Conservation (phyloP, 2,113 vertebrate species). For the Phainopepla nitens region DNA sequence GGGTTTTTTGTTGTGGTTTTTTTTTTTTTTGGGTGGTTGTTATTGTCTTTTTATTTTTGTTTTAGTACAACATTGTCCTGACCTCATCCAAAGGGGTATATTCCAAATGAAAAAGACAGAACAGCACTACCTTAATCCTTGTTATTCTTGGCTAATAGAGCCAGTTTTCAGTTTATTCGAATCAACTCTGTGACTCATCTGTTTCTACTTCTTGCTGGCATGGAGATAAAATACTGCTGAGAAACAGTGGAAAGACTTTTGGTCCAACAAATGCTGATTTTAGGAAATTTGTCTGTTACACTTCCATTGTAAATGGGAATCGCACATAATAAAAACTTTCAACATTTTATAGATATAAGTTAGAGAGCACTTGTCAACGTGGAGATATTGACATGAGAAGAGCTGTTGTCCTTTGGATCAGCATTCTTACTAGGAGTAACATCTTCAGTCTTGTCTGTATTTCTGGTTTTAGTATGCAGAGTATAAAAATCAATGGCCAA, state of each 20-base stretch:
- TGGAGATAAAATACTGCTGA: neutral
- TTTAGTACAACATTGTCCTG: neutral
- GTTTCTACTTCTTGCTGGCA: conserved; percentile 29
- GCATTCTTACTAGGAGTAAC: neutral
- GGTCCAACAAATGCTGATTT: neutral
- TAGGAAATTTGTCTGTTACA: neutral
- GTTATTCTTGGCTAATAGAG: neutral
- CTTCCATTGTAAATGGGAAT: neutral
- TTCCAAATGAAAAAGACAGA: neutral
- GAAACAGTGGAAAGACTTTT: neutral
- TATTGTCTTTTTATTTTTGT: neutral
- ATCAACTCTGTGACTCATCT: conserved; percentile 13
- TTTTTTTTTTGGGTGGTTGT: neutral
- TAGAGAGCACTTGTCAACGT: neutral
- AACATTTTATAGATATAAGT: neutral
- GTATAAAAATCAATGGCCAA: neutral
- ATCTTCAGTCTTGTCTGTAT: neutral
- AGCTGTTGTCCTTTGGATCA: neutral
- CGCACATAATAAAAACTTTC: neutral
- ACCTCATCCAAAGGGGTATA: neutral
- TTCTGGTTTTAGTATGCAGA: neutral
- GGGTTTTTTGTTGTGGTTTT: neutral
- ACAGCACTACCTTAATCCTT: neutral
- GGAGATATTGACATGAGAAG: neutral
- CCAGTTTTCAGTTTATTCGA: neutral